phyloP scores from a whole-genome alignment of 2,888 invertebrate genomes.

The Hypomecis punctinalis region DNA sequence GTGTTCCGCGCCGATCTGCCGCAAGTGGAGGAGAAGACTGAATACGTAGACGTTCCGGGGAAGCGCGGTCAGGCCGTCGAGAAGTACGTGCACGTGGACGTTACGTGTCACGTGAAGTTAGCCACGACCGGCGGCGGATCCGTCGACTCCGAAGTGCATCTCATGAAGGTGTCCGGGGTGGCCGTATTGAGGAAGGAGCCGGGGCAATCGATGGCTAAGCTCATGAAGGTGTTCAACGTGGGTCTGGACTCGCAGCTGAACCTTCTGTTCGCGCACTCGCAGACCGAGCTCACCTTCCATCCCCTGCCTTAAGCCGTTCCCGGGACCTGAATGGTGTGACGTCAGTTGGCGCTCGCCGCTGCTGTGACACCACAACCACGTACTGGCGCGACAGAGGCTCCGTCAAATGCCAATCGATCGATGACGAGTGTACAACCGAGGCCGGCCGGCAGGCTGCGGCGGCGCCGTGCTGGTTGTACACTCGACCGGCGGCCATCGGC shows the following conservation, averaged over 20 bases:
- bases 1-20: slow-evolving; percentile 89
- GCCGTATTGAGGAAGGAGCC: slow-evolving; percentile 87
- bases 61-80: slow-evolving; percentile 80
- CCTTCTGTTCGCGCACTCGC: slow-evolving; percentile 87
- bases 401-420: slow-evolving; percentile 76
- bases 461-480: slow-evolving; percentile 60
- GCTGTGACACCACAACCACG: slow-evolving; percentile 67
- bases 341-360: slow-evolving; percentile 52
- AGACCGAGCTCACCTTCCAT: slow-evolving; percentile 87
- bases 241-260: slow-evolving; percentile 89
- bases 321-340: slow-evolving; percentile 69
- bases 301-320: slow-evolving; percentile 76
- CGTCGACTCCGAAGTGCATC: slow-evolving; percentile 84
- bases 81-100: slow-evolving; percentile 88
- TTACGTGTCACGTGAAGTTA: slow-evolving; percentile 87
- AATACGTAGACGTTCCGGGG: slow-evolving; percentile 83
- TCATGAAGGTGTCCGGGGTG: slow-evolving; percentile 88
- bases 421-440: slow-evolving; percentile 71
- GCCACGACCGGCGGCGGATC: slow-evolving; percentile 85
- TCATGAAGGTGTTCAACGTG: slow-evolving; percentile 87
- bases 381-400: slow-evolving; percentile 77
- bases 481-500: slow-evolving; percentile 45
- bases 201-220: slow-evolving; percentile 79
- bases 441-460: slow-evolving; percentile 50
- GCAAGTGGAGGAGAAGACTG: slow-evolving; percentile 87